These are phyloP conservation scores for Sclerurus mexicanus DNA, from an alignment of 2,113 vertebrate genomes.

Conservation along the genomic window DNA sequence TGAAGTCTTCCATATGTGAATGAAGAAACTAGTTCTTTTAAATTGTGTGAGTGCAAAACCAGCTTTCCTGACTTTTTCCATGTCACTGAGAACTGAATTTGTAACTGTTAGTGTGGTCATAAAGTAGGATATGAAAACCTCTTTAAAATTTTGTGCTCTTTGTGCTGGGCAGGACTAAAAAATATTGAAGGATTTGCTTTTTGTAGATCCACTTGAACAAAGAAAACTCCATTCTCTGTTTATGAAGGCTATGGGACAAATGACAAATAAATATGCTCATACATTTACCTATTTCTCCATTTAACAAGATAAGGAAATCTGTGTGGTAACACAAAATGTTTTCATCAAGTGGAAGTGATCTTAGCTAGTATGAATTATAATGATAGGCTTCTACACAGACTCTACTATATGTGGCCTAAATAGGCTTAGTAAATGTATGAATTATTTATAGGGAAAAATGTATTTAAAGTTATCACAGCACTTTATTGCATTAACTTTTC, in stretches of 20 bases:
- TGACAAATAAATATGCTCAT: not conserved
- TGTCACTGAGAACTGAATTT: not conserved
- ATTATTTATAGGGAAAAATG: not conserved
- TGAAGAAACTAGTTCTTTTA: not conserved
- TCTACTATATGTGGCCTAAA: not conserved
- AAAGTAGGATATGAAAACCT: not conserved
- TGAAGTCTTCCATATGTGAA: not conserved
- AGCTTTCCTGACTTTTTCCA: not conserved
- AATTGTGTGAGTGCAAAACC: not conserved
- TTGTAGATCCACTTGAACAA: not conserved
- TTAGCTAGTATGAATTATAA: not conserved
- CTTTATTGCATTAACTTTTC: not conserved
- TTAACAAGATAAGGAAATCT: slow-evolving; percentile 1
- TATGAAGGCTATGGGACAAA: not conserved
- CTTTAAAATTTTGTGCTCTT: not conserved
- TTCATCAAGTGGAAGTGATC: not conserved
- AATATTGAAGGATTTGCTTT: not conserved
- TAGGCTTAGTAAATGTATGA: not conserved
- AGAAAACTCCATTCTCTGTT: not conserved
- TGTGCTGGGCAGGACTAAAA: not conserved
- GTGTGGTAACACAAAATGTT: slow-evolving; percentile 9
- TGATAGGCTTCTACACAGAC: not conserved
- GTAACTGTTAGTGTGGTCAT: not conserved
- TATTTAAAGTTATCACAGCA: not conserved
- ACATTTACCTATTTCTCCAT: not conserved